Base-by-base conservation (phyloP, 2,888 invertebrate species). In the Desoria tigrina region DNA sequence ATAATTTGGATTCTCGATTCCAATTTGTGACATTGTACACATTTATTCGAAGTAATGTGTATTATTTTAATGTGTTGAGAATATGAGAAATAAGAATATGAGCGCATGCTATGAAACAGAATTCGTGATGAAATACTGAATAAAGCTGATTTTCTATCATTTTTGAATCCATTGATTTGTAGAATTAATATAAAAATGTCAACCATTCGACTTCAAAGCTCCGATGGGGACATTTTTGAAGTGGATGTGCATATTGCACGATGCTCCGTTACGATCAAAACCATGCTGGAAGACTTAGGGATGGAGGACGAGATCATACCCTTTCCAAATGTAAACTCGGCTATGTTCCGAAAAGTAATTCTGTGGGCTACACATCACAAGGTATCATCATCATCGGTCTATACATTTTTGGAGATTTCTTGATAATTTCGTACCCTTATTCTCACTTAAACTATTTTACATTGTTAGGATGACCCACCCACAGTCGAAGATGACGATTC, bases 221-320 rank as follows among this genome's bases (percentile, higher is more conserved):
- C 92, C 1, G 96, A 98, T 81, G 92, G 91, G 58, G 96, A 97
- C 81, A 88, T 92, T 27, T 98, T 98, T 79, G 92, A 94, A 75
- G 95, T 97, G 0, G 96, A 97, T 78, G 91, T 94, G 0, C 94
- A 97, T 80, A 94, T 98, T 66, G 98, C 97, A 51, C 94, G 95
- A 84, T 95, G 95, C 81, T 97, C 96, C 0, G 93, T 94, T 18
- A 98, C 97, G 0, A 96, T 99, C 75, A 97, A 96, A 82, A 98
- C 96, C 2, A 98, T 99, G 93, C 85, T 99, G 77, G 96, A 97
- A 82, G 92, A 94, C 72, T 60, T 74, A 77, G 81, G 81, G 16
- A 89, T 92, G 88, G 88, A 94, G 2, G 95, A 95, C 78, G 95
- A 95, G 81, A 88, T 94, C 2, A 93, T 99, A 0, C 98, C 98